phyloP scores from a whole-genome alignment of 2,113 vertebrate genomes.

The Baryphthengus martii region DNA sequence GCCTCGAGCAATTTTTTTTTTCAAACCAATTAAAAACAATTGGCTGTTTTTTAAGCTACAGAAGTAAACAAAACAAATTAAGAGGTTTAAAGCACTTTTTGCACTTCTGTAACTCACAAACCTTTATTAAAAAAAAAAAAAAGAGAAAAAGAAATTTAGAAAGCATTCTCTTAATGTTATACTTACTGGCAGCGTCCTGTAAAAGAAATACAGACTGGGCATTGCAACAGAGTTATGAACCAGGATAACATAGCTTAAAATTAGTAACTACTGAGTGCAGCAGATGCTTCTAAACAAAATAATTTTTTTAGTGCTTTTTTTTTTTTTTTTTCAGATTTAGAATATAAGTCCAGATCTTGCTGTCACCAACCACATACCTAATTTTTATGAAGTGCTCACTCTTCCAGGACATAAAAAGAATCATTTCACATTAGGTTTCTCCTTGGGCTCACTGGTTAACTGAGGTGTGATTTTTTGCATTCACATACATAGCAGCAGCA shows the following conservation, averaged over 20 bases:
- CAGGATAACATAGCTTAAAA: not conserved
- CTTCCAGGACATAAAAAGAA: not conserved
- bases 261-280: not conserved
- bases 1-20: constrained; percentile 60
- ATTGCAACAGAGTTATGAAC: not conserved
- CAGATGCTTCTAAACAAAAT: not conserved
- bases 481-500: accelerated
- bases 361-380: not conserved
- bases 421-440: accelerated
- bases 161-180: not conserved
- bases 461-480: not conserved
- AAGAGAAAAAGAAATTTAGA: not conserved
- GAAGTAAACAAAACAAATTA: constrained; percentile 71
- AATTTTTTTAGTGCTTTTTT: not conserved
- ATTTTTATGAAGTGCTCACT: not conserved
- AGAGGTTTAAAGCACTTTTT: constrained; percentile 39
- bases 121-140: constrained; percentile 5
- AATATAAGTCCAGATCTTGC: not conserved
- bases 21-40: constrained; percentile 69
- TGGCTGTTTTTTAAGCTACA: constrained; percentile 66
- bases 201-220: not conserved
- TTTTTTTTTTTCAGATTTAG: not conserved
- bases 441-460: not conserved
- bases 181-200: not conserved
- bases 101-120: constrained; percentile 43